Base-by-base conservation (phyloP, 2,113 vertebrate species). In the Petroica traversi region DNA sequence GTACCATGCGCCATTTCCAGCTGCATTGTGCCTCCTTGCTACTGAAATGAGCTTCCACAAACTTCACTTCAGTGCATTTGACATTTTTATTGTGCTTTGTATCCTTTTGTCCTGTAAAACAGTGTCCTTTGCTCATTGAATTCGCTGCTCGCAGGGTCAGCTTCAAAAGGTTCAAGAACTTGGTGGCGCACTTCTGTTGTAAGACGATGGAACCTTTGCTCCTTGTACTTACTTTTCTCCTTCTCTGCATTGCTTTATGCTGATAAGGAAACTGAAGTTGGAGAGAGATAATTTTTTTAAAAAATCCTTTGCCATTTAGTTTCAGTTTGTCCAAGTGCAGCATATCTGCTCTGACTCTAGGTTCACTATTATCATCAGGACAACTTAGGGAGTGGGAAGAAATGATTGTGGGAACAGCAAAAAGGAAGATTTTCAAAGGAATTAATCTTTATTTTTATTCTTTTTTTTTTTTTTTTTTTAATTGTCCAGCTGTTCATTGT, bases 71-170 rank as follows among this genome's bases (percentile, higher is more conserved):
- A 72, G 77, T 75, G 57, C 64, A 38, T 79, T 95, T 96, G 92
- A 95, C 61, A 88, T 91, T 95, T 96, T 85, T 88, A 77, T 97
- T 95, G 68, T 96, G 82, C 48, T 93, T 62, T 59, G 48, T 58
- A 69, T 94, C 57, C 72, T 93, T 93, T 88, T 96, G 71, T 88
- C 75, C 64, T 91, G 75, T 93, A 95, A 88, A 95, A 91, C 40
- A 78, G 57, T 79, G 86, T 89, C 88, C 66, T 78, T 94, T 90
- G 84, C 84, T 28, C 58, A 28, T 81, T 89, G 25, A 87, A 41
- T 93, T 96, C 67, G 4, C 94, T 96, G 79, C 79, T 97, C 86
- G 62, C 34, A 15, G 92, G 91, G 61, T 97, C 81, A 92, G 73
- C 93, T 93, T 94, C 85, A 76, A 88, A 95, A 92, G 69, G 80